Conservation (phyloP, 1,140 invertebrate species). For the Ruditapes philippinarum region DNA sequence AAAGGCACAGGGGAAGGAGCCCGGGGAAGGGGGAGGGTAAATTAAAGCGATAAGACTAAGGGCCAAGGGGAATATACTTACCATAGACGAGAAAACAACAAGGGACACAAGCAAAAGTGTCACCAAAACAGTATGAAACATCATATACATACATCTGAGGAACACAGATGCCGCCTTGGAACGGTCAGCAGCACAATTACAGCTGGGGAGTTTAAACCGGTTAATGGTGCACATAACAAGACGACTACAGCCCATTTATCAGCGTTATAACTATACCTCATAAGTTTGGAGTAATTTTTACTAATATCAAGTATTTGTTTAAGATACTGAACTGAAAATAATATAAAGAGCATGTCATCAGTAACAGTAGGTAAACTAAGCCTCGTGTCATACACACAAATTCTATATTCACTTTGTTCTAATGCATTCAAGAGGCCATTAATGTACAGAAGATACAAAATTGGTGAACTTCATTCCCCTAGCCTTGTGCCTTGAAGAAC, state of each 20-base stretch:
- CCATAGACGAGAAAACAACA: no score
- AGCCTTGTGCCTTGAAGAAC: conserved; percentile 3
- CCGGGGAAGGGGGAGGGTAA: no score
- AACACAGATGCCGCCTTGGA: no score
- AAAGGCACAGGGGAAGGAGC: no score
- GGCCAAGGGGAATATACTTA: neutral
- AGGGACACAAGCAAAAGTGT: no score
- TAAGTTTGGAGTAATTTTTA: no score
- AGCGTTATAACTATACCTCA: no score
- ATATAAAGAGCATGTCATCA: conserved; percentile 12
- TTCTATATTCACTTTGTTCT: neutral
- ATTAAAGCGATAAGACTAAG: neutral
- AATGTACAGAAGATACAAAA: conserved; percentile 11
- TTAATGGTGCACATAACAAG: neutral
- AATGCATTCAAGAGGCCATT: conserved; percentile 7
- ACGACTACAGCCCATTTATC: no score
- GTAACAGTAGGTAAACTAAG: neutral
- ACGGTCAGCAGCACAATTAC: no score
- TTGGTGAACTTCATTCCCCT: neutral
- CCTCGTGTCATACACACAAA: conserved; percentile 20
- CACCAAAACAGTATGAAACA: no score
- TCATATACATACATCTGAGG: no score
- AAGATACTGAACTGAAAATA: neutral
- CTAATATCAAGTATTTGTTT: neutral
- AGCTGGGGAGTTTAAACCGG: no score